Percentiles rank a stretch among this genome's conserved stretches.
Evolutionary conservation across 2,888 invertebrate genomes (phyloP).

Genomic region (Aspidapion aeneum): DNA sequence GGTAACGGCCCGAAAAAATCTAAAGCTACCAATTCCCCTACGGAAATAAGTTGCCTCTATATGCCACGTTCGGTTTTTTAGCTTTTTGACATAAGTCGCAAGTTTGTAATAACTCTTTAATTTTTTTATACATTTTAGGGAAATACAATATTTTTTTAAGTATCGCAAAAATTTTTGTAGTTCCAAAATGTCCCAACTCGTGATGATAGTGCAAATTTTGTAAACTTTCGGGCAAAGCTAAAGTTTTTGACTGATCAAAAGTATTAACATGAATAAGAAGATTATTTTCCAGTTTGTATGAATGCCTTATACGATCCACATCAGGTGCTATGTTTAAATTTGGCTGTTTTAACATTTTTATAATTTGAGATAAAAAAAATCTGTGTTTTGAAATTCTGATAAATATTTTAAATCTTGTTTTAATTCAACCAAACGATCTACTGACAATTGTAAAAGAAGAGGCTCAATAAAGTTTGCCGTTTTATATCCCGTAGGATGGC

Average conservation of each 20-base stretch:
- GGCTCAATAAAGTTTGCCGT: neutral
- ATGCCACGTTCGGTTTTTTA: constrained; percentile 9
- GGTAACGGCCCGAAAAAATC: constrained; percentile 23
- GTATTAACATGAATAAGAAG: neutral
- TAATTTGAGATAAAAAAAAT: neutral
- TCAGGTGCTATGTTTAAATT: neutral
- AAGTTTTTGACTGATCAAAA: neutral
- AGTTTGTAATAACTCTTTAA: neutral
- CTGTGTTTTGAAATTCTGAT: too few relatives aligned
- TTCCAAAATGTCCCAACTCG: constrained; percentile 9
- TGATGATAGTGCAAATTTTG: constrained; percentile 8
- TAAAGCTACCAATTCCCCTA: constrained; percentile 5
- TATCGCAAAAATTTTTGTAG: neutral
- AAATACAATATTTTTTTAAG: constrained; percentile 3
- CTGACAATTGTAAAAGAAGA: neutral
- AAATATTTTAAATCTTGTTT: neutral
- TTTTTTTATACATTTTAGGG: neutral
- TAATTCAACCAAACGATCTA: neutral
- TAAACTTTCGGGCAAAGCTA: neutral
- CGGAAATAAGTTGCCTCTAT: constrained; percentile 1
- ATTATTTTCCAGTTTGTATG: neutral
- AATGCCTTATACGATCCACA: neutral
- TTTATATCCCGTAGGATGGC: neutral
- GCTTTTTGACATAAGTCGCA: constrained; percentile 10
- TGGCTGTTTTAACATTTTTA: neutral